Percentiles rank a stretch among this genome's conserved stretches.
phyloP scores from a whole-genome alignment of 2,797 vertebrate species.

The Dallia pectoralis region DNA sequence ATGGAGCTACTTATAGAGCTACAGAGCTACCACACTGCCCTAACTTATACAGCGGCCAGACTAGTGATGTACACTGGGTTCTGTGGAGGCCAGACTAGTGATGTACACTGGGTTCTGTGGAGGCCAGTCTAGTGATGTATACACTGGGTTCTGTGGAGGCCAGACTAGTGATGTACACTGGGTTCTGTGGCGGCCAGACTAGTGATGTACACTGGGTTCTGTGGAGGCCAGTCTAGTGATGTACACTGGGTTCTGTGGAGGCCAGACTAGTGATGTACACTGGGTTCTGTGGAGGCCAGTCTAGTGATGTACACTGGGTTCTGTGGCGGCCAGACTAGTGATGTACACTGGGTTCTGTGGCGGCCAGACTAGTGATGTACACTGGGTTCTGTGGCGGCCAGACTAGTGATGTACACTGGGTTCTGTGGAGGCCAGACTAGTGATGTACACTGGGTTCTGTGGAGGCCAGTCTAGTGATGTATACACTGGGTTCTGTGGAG shows the following conservation, averaged over 20 bases:
- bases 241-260: background rate
- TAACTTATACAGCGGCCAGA: background rate
- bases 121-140: conserved; percentile 1
- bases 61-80: conserved; percentile 6
- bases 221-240: background rate
- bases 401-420: conserved; percentile 6
- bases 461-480: background rate
- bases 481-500: background rate
- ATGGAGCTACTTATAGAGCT: background rate
- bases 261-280: conserved; percentile 2
- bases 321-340: background rate
- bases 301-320: conserved; percentile 6
- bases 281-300: background rate
- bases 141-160: background rate
- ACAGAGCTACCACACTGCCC: background rate
- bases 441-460: conserved; percentile 5
- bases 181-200: background rate
- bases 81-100: background rate
- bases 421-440: background rate
- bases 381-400: background rate
- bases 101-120: conserved; percentile 4
- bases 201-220: conserved; percentile 3
- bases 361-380: background rate
- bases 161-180: conserved; percentile 3
- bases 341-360: conserved; percentile 5